phyloP scores from a whole-genome alignment of 2,888 invertebrate genomes.

The Synergus umbraculus region DNA sequence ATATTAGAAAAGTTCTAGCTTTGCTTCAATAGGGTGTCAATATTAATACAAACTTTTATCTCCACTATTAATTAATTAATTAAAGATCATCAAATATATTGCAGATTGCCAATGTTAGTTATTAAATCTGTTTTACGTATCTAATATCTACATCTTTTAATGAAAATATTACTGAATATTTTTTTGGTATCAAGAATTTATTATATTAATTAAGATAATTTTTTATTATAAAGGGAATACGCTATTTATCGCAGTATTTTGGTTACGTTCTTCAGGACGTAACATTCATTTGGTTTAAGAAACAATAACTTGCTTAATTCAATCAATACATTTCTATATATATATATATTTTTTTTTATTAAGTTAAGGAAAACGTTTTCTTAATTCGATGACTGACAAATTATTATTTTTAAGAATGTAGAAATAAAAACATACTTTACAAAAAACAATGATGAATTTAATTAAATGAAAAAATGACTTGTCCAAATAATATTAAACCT shows the following conservation, averaged over 20 bases:
- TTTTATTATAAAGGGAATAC: no score
- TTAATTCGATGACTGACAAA: not conserved
- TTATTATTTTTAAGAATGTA: not conserved
- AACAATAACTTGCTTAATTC: not conserved
- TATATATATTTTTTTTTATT: not conserved
- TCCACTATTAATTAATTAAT: not conserved
- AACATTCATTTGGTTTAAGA: not conserved
- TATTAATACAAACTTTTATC: not conserved
- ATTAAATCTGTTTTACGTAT: no score
- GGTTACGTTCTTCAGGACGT: not conserved
- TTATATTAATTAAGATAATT: no score
- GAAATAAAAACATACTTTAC: not conserved
- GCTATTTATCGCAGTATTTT: no score
- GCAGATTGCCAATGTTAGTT: no score
- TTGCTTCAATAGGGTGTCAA: not conserved
- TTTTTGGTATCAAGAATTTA: no score
- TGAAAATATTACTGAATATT: no score
- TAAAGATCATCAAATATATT: no score
- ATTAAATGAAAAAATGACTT: not conserved
- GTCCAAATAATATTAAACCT: constrained; percentile 8
- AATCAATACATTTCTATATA: not conserved
- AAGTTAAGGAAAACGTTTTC: not conserved
- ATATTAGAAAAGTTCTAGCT: not conserved
- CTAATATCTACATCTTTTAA: no score
- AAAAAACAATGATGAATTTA: not conserved